A percentile compares a stretch with the other conserved stretches of the same genome.
Evolutionary conservation across 2,113 vertebrate genomes (phyloP).

Genomic region (Oncorhynchus nerka): DNA sequence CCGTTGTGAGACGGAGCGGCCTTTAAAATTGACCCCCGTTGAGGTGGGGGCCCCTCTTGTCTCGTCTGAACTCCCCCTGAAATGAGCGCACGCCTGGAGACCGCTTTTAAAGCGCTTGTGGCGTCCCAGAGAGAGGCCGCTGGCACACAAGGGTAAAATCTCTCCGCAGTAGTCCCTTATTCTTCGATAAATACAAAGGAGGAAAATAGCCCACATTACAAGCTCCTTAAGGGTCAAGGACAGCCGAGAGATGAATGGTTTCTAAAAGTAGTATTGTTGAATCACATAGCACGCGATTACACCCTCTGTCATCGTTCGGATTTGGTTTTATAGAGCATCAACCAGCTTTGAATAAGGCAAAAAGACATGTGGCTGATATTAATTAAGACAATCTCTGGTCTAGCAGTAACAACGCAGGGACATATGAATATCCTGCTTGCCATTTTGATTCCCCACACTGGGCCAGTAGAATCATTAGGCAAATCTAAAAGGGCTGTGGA

Average conservation of each 20-base stretch:
- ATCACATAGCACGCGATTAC: slow-evolving; percentile 80
- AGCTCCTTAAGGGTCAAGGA: slow-evolving; percentile 84
- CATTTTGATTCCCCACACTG: neutral
- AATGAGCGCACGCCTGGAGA: slow-evolving; percentile 68
- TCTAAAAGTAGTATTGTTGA: slow-evolving; percentile 77
- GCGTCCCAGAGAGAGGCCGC: slow-evolving; percentile 66
- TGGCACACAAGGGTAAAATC: slow-evolving; percentile 69
- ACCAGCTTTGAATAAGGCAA: slow-evolving; percentile 60
- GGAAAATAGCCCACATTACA: slow-evolving; percentile 78
- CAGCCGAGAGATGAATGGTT: slow-evolving; percentile 74
- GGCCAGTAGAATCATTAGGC: neutral
- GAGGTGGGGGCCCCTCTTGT: slow-evolving; percentile 60
- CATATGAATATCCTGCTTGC: slow-evolving; percentile 41
- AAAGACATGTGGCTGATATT: slow-evolving; percentile 68
- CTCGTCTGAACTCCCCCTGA: slow-evolving; percentile 61
- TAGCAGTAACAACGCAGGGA: slow-evolving; percentile 40
- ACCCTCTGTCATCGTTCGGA: slow-evolving; percentile 77
- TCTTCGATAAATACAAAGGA: slow-evolving; percentile 72
- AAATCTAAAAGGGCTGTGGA: too few relatives aligned
- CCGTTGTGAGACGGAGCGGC: slow-evolving; percentile 68
- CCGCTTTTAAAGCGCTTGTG: slow-evolving; percentile 46
- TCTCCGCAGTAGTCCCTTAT: slow-evolving; percentile 54
- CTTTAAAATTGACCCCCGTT: slow-evolving; percentile 75
- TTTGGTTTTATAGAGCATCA: slow-evolving; percentile 57
- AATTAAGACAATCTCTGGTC: slow-evolving; percentile 66